These are phyloP conservation scores for Clivina fossor DNA, from an alignment of 2,888 invertebrate species.

Conservation along the genomic window DNA sequence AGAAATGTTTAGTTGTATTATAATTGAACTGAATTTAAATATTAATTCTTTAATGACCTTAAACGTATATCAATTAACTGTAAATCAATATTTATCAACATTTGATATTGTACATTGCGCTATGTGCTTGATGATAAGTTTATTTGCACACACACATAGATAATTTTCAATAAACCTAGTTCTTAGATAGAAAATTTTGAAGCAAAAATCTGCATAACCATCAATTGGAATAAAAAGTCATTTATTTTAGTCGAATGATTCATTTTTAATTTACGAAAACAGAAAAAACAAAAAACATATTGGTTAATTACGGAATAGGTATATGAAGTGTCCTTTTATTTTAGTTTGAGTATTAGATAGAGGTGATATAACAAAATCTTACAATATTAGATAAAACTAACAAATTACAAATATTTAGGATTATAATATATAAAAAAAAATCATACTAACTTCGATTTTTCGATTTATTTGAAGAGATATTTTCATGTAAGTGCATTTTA, in stretches of 20 bases:
- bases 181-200: constrained; percentile 37
- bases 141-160: constrained; percentile 43
- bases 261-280: constrained; percentile 15
- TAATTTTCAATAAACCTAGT: constrained; percentile 39
- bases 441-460: constrained; percentile 33
- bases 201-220: constrained; percentile 24
- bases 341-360: constrained; percentile 40
- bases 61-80: constrained; percentile 32
- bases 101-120: constrained; percentile 34
- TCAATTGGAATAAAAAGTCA: constrained; percentile 22
- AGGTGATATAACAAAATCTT: constrained; percentile 32
- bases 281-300: too few relatives aligned
- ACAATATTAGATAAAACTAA: constrained; percentile 35
- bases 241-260: constrained; percentile 15
- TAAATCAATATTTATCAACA: constrained; percentile 34
- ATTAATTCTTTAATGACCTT: constrained; percentile 26
- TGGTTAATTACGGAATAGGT: constrained; percentile 28
- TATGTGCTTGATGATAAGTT: constrained; percentile 43
- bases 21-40: constrained; percentile 30
- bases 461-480: constrained; percentile 34
- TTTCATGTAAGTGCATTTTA: constrained; percentile 35
- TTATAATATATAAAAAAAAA: constrained; percentile 27
- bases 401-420: constrained; percentile 35
- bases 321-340: constrained; percentile 43
- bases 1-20: too few relatives aligned